These are phyloP conservation scores for Dyspetes luteomarginatus DNA, from an alignment of 2,888 invertebrate species.

Conservation along the genomic window DNA sequence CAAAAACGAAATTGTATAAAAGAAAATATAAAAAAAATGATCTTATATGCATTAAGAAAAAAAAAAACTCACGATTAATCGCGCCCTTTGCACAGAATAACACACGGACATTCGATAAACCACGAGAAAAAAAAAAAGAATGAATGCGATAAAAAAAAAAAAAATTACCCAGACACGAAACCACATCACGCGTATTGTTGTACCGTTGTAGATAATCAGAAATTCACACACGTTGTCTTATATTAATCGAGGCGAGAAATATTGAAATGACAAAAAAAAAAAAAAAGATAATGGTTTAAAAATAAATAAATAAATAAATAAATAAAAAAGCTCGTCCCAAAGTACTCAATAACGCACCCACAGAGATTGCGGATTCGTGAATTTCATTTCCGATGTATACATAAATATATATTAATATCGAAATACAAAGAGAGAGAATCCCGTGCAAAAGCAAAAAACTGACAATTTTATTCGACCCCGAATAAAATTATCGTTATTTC, in stretches of 20 bases:
- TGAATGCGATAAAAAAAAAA: constrained; percentile 30
- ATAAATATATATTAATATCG: constrained; percentile 14
- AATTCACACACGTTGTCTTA: constrained; percentile 69
- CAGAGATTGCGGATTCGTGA: constrained; percentile 48
- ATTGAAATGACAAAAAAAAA: constrained; percentile 16
- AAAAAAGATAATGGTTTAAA: constrained; percentile 26
- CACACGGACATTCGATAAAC: constrained; percentile 37
- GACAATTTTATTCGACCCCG: constrained; percentile 31
- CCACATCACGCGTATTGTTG: constrained; percentile 48
- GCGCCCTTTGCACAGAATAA: constrained; percentile 47
- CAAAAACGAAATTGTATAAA: constrained; percentile 9
- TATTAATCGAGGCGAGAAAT: constrained; percentile 57
- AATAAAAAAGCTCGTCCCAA: constrained; percentile 59
- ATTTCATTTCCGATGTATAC: constrained; percentile 44
- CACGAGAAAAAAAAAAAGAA: constrained; percentile 19
- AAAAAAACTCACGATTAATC: constrained; percentile 47
- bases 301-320: not conserved
- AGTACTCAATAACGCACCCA: constrained; percentile 59
- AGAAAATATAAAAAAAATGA: constrained; percentile 13
- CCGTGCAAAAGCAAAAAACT: constrained; percentile 1
- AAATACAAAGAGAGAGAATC: not conserved
- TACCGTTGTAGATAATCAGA: constrained; percentile 66
- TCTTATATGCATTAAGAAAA: constrained; percentile 37
- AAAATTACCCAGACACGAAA: not conserved
- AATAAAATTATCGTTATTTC: not conserved